Base-by-base conservation (phyloP, 2,113 vertebrate species). In the Percopsis transmontana region DNA sequence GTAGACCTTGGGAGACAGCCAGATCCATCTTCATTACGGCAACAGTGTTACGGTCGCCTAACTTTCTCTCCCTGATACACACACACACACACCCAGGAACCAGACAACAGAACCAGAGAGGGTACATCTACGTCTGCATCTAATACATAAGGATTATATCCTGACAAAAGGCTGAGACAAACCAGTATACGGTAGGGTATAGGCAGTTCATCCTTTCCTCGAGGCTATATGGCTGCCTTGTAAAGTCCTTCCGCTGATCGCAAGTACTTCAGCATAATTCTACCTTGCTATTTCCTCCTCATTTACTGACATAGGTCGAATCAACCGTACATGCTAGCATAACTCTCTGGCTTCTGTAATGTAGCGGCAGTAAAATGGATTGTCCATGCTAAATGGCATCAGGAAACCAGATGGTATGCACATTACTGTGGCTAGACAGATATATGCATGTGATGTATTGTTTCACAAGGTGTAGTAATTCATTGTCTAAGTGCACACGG, bases 141-240 rank as follows among this genome's bases (percentile, higher is more conserved):
- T 68, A 74, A 23, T 51, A 57, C 59, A 63, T 45, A 50, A 15
- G 66, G 83, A 86, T 81, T 87, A 84, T 18, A 33, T 24, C 40
- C 59, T 80, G 82, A 84, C 85, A 81, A 39, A 65, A 72, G 18
- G 61, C 63, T 74, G 79, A 85, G 57, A 66, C 81, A 66, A 80
- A 64, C 73, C 69, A 74, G 79, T 65, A 69, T 73, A 71, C 71
- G 64, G 88, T 85, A 81, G 81, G 60, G 74, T 77, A 84, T 56
- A 27, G 39, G 33, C 10, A 56, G 16, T 51, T 44, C 16, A 38
- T 2, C 10, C 67, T 59, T 39, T 59, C 59, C 39, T 74, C 76
- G 38, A 48, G 79, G 73, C 71, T 74, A 60, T 58, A 8, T 67
- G 38, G 52, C 48, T 24, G 33, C 3, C 41, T 53, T 47, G 71